These are phyloP conservation scores for Chitala chitala DNA, from an alignment of 2,113 vertebrate species.

Conservation along the genomic window DNA sequence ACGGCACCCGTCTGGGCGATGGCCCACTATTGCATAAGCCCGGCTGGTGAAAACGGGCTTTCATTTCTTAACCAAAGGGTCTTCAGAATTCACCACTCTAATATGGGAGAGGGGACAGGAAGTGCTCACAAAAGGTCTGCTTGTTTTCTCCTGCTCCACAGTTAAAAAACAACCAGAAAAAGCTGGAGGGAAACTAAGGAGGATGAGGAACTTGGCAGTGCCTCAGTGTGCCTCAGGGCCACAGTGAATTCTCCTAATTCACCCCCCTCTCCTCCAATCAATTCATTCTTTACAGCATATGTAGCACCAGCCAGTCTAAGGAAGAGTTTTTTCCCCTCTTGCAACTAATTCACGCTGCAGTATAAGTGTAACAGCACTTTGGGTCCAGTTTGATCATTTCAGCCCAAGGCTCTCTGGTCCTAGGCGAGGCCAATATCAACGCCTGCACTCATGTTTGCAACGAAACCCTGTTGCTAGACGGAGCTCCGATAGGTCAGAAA, in stretches of 20 bases:
- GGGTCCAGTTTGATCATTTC: too few species aligned
- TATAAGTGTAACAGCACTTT: too few species aligned
- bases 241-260: slow-evolving; percentile 19
- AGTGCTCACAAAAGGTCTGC: slow-evolving; percentile 9
- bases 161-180: neutral
- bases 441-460: too few species aligned
- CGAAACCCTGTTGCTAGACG: neutral
- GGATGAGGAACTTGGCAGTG: slow-evolving; percentile 15
- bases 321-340: neutral
- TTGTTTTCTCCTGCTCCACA: neutral
- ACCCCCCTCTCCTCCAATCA: slow-evolving; percentile 1
- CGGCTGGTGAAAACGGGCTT: neutral
- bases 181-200: slow-evolving; percentile 9
- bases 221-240: neutral
- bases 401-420: too few species aligned
- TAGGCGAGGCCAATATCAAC: too few species aligned
- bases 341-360: too few species aligned
- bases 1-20: neutral
- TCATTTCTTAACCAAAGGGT: neutral
- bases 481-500: neutral
- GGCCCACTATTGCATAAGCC: neutral
- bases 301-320: neutral
- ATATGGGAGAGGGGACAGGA: neutral
- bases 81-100: neutral
- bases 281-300: slow-evolving; percentile 9